phyloP scores from a whole-genome alignment of 2,888 invertebrate species.

The Oegoconia quadripuncta region DNA sequence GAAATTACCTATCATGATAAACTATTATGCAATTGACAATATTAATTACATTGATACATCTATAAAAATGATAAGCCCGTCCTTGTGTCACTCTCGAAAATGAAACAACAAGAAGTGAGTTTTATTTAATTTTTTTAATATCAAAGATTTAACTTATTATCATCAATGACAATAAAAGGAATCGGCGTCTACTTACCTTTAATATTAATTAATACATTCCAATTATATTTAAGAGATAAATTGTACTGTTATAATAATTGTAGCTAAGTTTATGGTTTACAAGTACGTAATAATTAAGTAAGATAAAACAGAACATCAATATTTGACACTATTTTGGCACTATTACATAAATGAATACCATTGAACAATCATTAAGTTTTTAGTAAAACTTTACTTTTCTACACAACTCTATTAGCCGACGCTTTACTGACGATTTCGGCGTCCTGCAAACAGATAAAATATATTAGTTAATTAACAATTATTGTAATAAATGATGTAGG shows the following conservation, averaged over 20 bases:
- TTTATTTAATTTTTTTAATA: conserved; percentile 61
- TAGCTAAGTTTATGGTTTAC: neutral
- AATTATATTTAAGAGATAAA: conserved; percentile 38
- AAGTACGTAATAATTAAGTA: conserved; percentile 29
- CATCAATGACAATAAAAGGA: conserved; percentile 53
- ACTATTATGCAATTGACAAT: too few relatives aligned
- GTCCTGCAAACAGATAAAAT: conserved; percentile 55
- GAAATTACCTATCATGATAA: too few relatives aligned
- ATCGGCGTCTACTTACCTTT: conserved; percentile 39
- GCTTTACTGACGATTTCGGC: conserved; percentile 71
- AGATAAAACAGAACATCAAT: conserved; percentile 24
- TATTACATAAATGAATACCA: conserved; percentile 50
- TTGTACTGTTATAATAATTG: conserved; percentile 41
- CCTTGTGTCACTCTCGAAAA: neutral
- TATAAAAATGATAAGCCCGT: neutral
- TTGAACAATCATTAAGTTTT: conserved; percentile 46
- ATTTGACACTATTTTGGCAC: conserved; percentile 62
- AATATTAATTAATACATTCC: conserved; percentile 42
- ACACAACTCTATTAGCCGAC: conserved; percentile 33
- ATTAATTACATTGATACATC: too few relatives aligned
- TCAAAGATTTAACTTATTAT: conserved; percentile 57
- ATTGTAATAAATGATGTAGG: neutral
- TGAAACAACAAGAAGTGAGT: conserved; percentile 24
- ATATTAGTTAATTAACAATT: neutral
- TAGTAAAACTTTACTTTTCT: conserved; percentile 40